These are phyloP conservation scores for Stenopsyche tienmushanensis DNA, from an alignment of 1,140 invertebrate species.

Conservation along the genomic window DNA sequence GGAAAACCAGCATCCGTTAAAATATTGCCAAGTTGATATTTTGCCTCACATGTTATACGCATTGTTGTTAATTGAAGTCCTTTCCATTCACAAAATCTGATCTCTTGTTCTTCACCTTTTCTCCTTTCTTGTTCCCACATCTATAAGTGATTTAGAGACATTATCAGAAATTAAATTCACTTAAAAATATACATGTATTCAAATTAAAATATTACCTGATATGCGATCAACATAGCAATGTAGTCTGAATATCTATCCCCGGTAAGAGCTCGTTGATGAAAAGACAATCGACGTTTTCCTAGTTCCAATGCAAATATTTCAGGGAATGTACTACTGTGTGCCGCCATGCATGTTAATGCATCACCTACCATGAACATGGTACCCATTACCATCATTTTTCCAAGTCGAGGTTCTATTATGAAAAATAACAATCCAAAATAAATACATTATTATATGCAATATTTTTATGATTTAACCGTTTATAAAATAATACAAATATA, in stretches of 20 bases:
- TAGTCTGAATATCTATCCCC: slow-evolving; percentile 91
- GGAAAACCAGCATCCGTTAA: slow-evolving; percentile 83
- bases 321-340: slow-evolving; percentile 88
- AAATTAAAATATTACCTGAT: slow-evolving; percentile 58
- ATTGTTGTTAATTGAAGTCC: slow-evolving; percentile 86
- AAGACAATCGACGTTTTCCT: slow-evolving; percentile 66
- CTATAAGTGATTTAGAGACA: slow-evolving; percentile 7
- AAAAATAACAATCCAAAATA: slow-evolving; percentile 6
- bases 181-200: neutral
- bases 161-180: neutral
- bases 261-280: slow-evolving; percentile 78
- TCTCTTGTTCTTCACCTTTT: slow-evolving; percentile 78
- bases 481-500: neutral
- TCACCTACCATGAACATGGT: slow-evolving; percentile 85
- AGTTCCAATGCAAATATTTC: slow-evolving; percentile 80
- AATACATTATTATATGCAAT: too few species aligned
- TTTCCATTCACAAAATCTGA: slow-evolving; percentile 87
- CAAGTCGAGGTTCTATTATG: slow-evolving; percentile 76
- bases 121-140: slow-evolving; percentile 76
- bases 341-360: slow-evolving; percentile 89
- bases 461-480: neutral
- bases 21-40: slow-evolving; percentile 85
- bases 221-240: slow-evolving; percentile 91
- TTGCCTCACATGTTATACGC: slow-evolving; percentile 88
- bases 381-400: slow-evolving; percentile 93